Base-by-base conservation (phyloP, 2,113 vertebrate genomes). In the Australoheros scitulus region DNA sequence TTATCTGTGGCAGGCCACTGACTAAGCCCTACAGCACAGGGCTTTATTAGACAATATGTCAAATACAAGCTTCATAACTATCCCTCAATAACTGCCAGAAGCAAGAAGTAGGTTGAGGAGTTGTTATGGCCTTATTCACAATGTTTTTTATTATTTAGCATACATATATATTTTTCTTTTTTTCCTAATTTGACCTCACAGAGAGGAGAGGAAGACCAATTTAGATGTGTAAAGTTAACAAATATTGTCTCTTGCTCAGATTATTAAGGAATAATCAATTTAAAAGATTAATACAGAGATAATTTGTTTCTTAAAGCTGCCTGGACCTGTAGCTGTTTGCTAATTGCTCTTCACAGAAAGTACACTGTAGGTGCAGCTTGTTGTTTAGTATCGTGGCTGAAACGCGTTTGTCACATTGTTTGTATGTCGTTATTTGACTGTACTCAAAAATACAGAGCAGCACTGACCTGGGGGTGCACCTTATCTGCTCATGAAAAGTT, bases 1-100 rank as follows among this genome's bases (percentile, higher is more conserved):
- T 82, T 88, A 82, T 76, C 76, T 57, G 32, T n/a, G 61, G 29
- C 29, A 82, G 50, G 43, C 22, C 79, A 81, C 78, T 32, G 10
- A 76, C 65, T 24, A 61, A 79, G 41, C 2, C 3, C 61, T 38
- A 41, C 68, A 20, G 60, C 13, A 63, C 13, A 63, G 72, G 20
- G 57, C 36, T 87, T 79, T 41, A 77, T 79, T 59, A 61, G 61
- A 38, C 77, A 59, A 76, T 20, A 63, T 76, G 76, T 63, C 61
- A 56, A 60, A 52, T 75, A 38, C 76, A 75, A 34, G 65, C 65
- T 80, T 80, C 57, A 80, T 18, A 83, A 70, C 26, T 24, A 20
- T 61, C 74, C 43, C 63, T 78, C 38, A 65, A 26, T 65, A 55
- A 81, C 79, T 81, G 78, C 56, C 82, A 81, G 65, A 26, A 52